A percentile compares a stretch with the other conserved stretches of the same genome.
Conservation (phyloP, 1,140 invertebrate genomes). For the honey bee (Apis mellifera) region Amel_HAv3.1 CM009938.2:2301001-2301500, state of each 20-base stretch:
- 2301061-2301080: conserved; percentile 50
- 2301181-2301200: conserved; percentile 89
- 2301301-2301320: not conserved
- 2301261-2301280: conserved; percentile 59
- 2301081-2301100: conserved; percentile 61
- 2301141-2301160: conserved; percentile 62
- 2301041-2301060: too few relatives aligned
- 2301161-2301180: conserved; percentile 78
- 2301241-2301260: conserved; percentile 89
- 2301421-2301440: conserved; percentile 72
- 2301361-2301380: conserved; percentile 5
- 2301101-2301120: conserved; percentile 70
- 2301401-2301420: conserved; percentile 15
- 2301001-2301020: too few relatives aligned
- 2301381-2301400: conserved; percentile 34
- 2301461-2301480: conserved; percentile 15
- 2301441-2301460: conserved; percentile 76
- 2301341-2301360: conserved; percentile 34
- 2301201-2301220: conserved; percentile 88
- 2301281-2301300: not conserved
- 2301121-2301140: conserved; percentile 48
- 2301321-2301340: conserved; percentile 27
- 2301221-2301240: conserved; percentile 86
- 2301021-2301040: too few relatives aligned
- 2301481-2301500: conserved; percentile 2